A percentile compares a stretch with the other conserved stretches of the same genome.
These are phyloP conservation scores for Ceryle rudis DNA, from an alignment of 2,797 vertebrate species.

Conservation along the genomic window DNA sequence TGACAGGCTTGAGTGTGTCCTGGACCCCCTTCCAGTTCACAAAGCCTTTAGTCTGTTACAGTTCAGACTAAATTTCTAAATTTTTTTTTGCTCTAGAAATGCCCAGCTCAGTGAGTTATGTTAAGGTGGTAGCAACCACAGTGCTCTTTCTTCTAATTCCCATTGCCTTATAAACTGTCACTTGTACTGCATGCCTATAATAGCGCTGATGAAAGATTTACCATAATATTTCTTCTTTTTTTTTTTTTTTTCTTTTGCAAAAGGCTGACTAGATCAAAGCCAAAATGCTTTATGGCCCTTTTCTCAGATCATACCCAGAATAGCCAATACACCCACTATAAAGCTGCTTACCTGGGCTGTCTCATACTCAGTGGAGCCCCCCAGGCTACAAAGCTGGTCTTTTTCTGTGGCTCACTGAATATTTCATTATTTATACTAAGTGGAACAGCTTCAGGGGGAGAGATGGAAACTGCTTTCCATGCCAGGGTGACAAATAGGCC, in stretches of 20 bases:
- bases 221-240: neutral
- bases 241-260: neutral
- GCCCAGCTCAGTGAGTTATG: neutral
- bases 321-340: neutral
- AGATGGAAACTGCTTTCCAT: conserved; percentile 51
- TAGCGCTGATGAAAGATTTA: neutral
- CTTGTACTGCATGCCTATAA: neutral
- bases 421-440: conserved; percentile 66
- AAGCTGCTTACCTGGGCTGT: conserved; percentile 28
- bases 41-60: neutral
- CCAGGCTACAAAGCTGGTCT: neutral
- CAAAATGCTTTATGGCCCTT: neutral
- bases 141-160: neutral
- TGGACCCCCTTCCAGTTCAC: neutral
- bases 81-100: neutral
- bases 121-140: neutral
- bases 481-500: conserved; percentile 41
- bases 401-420: conserved; percentile 36
- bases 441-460: conserved; percentile 43
- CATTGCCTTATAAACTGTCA: neutral
- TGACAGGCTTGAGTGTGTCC: neutral
- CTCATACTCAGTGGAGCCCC: neutral
- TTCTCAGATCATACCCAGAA: neutral
- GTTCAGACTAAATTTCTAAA: neutral
- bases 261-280: neutral